A percentile compares a stretch with the other conserved stretches of the same genome.
These are phyloP conservation scores for Lasiommata megera DNA, from an alignment of 2,888 invertebrate genomes.

Conservation along the genomic window DNA sequence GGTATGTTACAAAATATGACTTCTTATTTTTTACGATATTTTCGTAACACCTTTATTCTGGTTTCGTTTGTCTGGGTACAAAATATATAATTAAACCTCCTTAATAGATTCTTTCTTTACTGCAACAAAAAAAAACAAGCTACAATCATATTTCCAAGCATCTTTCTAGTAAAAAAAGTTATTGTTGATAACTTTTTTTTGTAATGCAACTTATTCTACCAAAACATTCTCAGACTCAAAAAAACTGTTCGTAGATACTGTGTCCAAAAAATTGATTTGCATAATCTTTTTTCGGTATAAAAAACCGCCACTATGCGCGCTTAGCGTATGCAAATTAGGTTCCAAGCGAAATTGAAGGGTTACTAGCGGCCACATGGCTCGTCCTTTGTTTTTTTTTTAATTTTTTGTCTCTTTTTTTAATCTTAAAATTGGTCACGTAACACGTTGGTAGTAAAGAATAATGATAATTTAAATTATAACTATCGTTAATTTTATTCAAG, in stretches of 20 bases:
- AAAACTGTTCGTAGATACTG: conserved; percentile 44
- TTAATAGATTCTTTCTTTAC: neutral
- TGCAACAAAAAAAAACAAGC: neutral
- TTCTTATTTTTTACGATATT: no score
- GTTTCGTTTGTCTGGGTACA: no score
- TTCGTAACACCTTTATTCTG: no score
- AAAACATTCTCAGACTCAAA: conserved; percentile 46
- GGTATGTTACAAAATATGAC: no score
- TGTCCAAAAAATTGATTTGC: conserved; percentile 76
- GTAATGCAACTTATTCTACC: conserved; percentile 30
- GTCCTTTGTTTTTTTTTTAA: conserved; percentile 40
- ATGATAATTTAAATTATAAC: conserved; percentile 44
- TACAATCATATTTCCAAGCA: conserved; percentile 8
- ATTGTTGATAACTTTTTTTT: conserved; percentile 28
- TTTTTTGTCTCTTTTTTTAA: conserved; percentile 40
- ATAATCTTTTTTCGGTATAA: conserved; percentile 65
- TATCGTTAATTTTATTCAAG: conserved; percentile 61
- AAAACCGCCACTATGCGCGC: conserved; percentile 62
- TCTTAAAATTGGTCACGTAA: conserved; percentile 71
- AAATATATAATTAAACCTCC: no score
- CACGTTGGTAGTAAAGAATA: conserved; percentile 45
- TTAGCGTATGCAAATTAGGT: conserved; percentile 62
- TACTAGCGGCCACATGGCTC: conserved; percentile 46
- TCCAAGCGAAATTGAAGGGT: conserved; percentile 46
- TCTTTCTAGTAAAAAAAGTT: conserved; percentile 17